Evolutionary conservation across 92 coral and sea anemone genomes (phyloP), one percentile per base, ranked within the genome.

Genomic region (Epizoanthus stellaris): DNA sequence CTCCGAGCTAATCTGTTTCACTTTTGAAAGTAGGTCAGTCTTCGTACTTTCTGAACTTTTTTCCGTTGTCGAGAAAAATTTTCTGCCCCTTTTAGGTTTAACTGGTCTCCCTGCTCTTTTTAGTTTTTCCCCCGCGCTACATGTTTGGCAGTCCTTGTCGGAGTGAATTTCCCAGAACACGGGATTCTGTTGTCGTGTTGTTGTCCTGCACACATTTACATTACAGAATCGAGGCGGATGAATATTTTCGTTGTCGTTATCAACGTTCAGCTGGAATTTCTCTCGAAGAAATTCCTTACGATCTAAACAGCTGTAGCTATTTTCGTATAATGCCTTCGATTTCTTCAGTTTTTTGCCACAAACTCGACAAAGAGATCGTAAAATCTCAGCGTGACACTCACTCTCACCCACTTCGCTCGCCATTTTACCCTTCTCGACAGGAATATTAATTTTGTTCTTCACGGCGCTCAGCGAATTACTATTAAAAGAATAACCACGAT

Each of bases 51-150:
- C 20, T 39, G 23, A 16, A 61, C 20, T 16, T 61, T 5, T 61
- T 61, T 61, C 23, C 5, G 4, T 61, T 61, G 4, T 61, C 20
- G 23, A 17, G 11, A n/a, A 61, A 16, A 61, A 17, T 9, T 39
- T 70, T 70, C 54, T 39, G 3, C 75, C 75, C 52, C 54, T 40
- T 70, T 70, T 70, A 12, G 54, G 20, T 70, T 70, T 40, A 70
- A 4, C n/a, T 9, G 75, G 75, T 14, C 75, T 40, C n/a, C 75
- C 75, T 70, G 19, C 75, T 70, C 11, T 34, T 70, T 70, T 70
- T 3, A 12, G 19, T 70, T 70, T 10, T 9, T 70, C 75, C 2
- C 56, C 75, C 20, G 30, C n/a, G 52, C 0, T 9, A 40, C 75
- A 70, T 13, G 75, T 70, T 70, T 70, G 5, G 54, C 56, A 70